Conservation (phyloP, 1,140 invertebrate species). For the Parapsyche elsis region DNA sequence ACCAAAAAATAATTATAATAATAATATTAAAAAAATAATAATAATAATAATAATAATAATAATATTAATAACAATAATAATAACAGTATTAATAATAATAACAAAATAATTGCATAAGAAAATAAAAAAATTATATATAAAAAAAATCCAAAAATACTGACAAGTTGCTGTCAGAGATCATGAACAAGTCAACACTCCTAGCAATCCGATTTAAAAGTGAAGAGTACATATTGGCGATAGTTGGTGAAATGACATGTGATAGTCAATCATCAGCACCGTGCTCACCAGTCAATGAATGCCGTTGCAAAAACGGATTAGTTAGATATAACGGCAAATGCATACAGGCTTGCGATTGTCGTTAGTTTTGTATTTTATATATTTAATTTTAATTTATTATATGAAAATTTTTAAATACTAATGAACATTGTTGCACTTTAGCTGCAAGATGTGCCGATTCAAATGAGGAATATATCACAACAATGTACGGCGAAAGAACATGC, state of each 20-base stretch:
- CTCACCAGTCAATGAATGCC: slow-evolving; percentile 17
- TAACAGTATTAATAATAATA: too few species aligned
- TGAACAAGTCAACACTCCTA: too few species aligned
- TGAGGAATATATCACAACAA: slow-evolving; percentile 14
- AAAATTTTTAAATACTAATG: too few species aligned
- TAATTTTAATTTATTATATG: too few species aligned
- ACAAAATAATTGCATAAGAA: too few species aligned
- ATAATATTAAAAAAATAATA: too few species aligned
- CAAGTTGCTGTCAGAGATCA: too few species aligned
- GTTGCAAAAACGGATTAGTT: slow-evolving; percentile 14
- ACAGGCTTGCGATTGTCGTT: not conserved
- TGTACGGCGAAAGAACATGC: slow-evolving; percentile 19
- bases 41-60: too few species aligned
- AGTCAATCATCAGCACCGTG: not conserved
- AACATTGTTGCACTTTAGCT: not conserved
- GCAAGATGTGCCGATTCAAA: slow-evolving; percentile 3
- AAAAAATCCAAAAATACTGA: too few species aligned
- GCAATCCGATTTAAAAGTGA: slow-evolving; percentile 14
- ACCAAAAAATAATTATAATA: too few species aligned
- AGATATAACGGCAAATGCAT: slow-evolving; percentile 25
- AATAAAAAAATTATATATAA: too few species aligned
- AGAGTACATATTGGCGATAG: slow-evolving; percentile 19
- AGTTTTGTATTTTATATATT: not conserved
- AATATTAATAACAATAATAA: too few species aligned
- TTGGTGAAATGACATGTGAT: slow-evolving; percentile 10